Percentiles rank a stretch among this genome's conserved stretches.
Evolutionary conservation across 1,140 invertebrate genomes (phyloP).

Genomic region (Druon quercuslanigerum): DNA sequence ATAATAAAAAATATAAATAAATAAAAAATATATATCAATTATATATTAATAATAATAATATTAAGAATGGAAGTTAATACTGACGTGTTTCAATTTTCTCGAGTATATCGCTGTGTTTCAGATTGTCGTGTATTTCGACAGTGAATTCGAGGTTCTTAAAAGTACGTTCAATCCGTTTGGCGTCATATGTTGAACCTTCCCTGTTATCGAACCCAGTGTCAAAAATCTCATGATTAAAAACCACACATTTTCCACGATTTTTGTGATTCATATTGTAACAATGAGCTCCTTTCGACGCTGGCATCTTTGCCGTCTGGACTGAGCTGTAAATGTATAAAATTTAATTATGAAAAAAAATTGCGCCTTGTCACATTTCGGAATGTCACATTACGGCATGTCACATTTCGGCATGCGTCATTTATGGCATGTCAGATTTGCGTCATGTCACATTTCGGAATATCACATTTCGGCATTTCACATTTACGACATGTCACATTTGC

Average conservation of each 20-base stretch:
- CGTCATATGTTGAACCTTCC: conserved; percentile 61
- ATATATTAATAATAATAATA: conserved; percentile 9
- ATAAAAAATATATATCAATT: too few species aligned
- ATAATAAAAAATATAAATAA: too few species aligned
- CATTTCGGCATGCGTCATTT: too few species aligned
- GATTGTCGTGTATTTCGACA: conserved; percentile 56
- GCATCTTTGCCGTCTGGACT: conserved; percentile 51
- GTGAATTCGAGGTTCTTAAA: conserved; percentile 64
- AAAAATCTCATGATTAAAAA: conserved; percentile 85
- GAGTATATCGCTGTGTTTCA: conserved; percentile 54
- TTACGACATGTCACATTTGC: too few species aligned
- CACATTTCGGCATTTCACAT: too few species aligned
- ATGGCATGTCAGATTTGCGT: too few species aligned
- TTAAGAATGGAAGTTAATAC: conserved; percentile 9
- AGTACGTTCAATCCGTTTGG: conserved; percentile 54
- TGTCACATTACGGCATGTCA: too few species aligned
- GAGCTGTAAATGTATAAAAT: conserved; percentile 20
- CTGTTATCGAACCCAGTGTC: conserved; percentile 59
- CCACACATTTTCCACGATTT: conserved; percentile 82
- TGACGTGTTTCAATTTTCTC: conserved; percentile 60
- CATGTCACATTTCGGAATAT: too few species aligned
- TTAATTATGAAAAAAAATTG: too few species aligned
- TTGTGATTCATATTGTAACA: conserved; percentile 82
- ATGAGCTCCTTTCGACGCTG: conserved; percentile 63
- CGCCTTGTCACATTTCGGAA: too few species aligned